These are phyloP conservation scores for Anthophora plumipes DNA, from an alignment of 2,888 invertebrate genomes.

Conservation along the genomic window DNA sequence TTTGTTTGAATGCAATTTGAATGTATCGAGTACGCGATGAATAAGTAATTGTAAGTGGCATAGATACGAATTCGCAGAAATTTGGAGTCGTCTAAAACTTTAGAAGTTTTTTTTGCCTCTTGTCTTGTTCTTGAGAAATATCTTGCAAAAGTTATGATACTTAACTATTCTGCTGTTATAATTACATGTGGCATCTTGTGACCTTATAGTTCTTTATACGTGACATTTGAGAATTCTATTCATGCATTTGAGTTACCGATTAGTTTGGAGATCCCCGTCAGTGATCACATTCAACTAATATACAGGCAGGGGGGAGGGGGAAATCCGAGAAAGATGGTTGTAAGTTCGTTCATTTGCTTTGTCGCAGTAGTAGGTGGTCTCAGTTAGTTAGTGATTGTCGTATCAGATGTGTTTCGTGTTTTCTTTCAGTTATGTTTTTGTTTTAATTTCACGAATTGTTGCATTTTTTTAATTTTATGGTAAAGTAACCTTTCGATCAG, in stretches of 20 bases:
- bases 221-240: neutral
- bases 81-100: neutral
- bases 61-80: neutral
- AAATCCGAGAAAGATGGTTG: slow-evolving; percentile 19
- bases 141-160: neutral
- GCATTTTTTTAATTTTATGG: slow-evolving; percentile 13
- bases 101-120: neutral
- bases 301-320: slow-evolving; percentile 13
- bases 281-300: slow-evolving; percentile 14
- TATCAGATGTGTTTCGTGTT: neutral
- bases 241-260: neutral
- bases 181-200: slow-evolving; percentile 18
- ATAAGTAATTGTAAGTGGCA: neutral
- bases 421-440: slow-evolving; percentile 2
- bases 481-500: neutral
- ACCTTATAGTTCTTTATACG: neutral
- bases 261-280: slow-evolving; percentile 34
- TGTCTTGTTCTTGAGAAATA: neutral
- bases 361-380: neutral
- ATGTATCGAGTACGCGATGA: neutral
- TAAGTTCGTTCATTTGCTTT: slow-evolving; percentile 3
- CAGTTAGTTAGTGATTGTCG: neutral
- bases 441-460: neutral
- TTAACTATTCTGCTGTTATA: neutral
- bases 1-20: neutral